Base-by-base conservation (phyloP, 2,888 invertebrate species). In the Drosophila koepferae region DNA sequence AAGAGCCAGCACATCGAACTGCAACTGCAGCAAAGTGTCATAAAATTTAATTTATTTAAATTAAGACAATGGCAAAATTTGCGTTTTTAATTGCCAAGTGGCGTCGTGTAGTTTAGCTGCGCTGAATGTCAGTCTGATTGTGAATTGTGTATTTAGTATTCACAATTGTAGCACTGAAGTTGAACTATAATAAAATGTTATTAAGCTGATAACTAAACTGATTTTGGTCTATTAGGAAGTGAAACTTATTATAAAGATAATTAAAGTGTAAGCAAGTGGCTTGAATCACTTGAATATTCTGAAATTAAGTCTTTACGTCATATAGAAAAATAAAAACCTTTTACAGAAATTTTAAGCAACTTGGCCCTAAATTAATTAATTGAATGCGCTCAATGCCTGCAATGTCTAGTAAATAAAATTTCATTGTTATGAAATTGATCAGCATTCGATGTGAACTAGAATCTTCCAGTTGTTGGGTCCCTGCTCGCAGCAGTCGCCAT, bases 41-140 rank as follows among this genome's bases (percentile, higher is more conserved):
- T 91, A 85, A 91, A 86, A 91, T 84, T 83, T 87, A 91, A 90
- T 90, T 91, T 88, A 87, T 90, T 87, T 90, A 87, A 89, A 90
- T 90, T 89, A 82, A 88, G 84, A 72, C 81, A 77, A 74, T 79
- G 81, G 80, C 78, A 77, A 79, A 80, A 86, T 88, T 87, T 89
- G 88, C 88, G 76, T 88, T 87, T 89, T 86, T 89, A 86, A 87
- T 87, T 87, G 88, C 75, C 82, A 72, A 72, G 67, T 72, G 72
- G 65, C 64, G 63, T 14, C 46, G 14, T n/a, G 4, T 18, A 48
- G 41, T 43, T 43, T 44, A 55, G n/a, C 5, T 53, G 31, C 23
- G 20, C 20, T 20, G 51, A 63, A 8, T 68, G 58, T 55, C 55
- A 40, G 38, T 55, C 41, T 59, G 58, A 49, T 16, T 62, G 56